Evolutionary conservation across 2,113 vertebrate genomes (phyloP), one percentile per base, ranked within the genome.

Genomic region (Urocitellus parryii): DNA sequence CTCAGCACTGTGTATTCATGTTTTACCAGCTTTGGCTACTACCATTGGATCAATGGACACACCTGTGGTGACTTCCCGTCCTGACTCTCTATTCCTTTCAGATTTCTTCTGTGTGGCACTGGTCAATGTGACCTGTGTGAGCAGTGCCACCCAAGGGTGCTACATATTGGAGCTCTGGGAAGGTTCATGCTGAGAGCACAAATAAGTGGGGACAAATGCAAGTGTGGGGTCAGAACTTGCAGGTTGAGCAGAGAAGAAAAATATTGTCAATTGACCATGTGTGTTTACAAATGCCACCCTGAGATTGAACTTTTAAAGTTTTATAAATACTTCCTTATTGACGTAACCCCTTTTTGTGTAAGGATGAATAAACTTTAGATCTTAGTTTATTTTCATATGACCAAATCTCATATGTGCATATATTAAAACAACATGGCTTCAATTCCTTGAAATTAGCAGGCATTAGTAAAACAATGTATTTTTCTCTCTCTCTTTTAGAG

Each of bases 381-480:
- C 11, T 95, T 53, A 72, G 20, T n/a, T 94, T 82, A 39, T 70
- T 93, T 96, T 89, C 37, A 11, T 39, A 61, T 68, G 34, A 67
- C 61, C 61, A 37, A 93, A 90, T 42, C 76, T 74, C 87, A 86
- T 67, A 13, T 24, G n/a, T 61, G 34, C 58, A 63, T 85, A 81
- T 65, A 58, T 93, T 56, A 87, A 58, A 96, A 90, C 67, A 90
- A 37, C n/a, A 56, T 48, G 25, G 9, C 42, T 85, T 88, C 67
- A 84, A 6, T 25, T 37, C 34, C n/a, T 29, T 53, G 12, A 53
- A 92, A 87, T 4, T 29, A 95, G 70, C 48, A 87, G 61, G 91
- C 68, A 61, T 48, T 39, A 94, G 65, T 80, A 84, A 94, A 95
- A 80, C 22, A 22, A 32, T 39, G 3, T n/a, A 42, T 76, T 68